Conservation (phyloP, 2,113 vertebrate species). For the Balaeniceps rex region DNA sequence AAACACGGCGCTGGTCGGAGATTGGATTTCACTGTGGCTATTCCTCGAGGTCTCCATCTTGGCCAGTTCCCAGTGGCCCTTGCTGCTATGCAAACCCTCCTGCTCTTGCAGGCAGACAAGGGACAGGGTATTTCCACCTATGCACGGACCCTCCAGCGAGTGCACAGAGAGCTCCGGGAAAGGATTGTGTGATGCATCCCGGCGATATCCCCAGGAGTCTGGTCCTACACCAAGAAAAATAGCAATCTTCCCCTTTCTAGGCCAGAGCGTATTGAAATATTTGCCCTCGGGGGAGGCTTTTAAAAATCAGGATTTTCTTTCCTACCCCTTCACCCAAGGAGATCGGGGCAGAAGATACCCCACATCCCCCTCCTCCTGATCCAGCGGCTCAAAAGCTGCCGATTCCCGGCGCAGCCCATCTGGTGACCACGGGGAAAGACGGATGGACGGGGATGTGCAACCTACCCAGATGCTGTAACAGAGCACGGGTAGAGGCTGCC, state of each 20-base stretch:
- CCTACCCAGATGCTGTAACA: background rate
- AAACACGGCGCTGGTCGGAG: fast-evolving
- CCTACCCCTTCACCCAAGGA: background rate
- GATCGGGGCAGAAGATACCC: background rate
- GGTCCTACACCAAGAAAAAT: background rate
- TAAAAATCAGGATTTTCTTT: background rate
- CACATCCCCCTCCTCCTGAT: background rate
- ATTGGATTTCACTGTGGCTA: background rate
- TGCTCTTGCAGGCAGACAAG: background rate
- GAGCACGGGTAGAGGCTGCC: background rate
- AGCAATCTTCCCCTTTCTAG: background rate
- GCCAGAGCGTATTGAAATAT: background rate
- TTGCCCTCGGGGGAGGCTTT: background rate
- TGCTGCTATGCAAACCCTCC: background rate
- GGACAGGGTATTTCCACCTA: background rate
- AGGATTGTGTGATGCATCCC: background rate
- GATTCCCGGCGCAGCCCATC: background rate
- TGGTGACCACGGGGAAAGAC: background rate
- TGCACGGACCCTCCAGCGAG: fast-evolving
- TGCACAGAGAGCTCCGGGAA: background rate
- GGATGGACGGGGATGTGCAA: background rate
- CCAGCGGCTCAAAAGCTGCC: background rate
- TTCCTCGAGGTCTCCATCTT: background rate
- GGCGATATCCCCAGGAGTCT: fast-evolving
- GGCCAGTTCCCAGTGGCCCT: background rate